A percentile compares a stretch with the other conserved stretches of the same genome.
Evolutionary conservation across 2,113 vertebrate genomes (phyloP).

Genomic region (Mirounga angustirostris): DNA sequence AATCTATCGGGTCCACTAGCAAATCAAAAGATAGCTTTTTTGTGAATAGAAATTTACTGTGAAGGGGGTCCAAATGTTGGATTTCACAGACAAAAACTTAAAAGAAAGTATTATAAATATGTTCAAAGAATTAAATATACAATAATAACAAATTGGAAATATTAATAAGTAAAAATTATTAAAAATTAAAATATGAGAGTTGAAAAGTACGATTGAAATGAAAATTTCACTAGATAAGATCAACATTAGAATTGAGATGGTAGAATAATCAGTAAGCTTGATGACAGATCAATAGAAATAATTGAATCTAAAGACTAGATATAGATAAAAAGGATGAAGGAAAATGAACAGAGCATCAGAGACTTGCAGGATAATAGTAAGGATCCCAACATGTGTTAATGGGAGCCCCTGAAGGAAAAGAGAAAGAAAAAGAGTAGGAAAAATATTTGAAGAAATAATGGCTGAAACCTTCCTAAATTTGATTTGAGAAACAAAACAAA

Average conservation of each 20-base stretch:
- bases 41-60: not conserved
- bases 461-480: not conserved
- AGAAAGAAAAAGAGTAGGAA: not conserved
- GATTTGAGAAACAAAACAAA: not conserved
- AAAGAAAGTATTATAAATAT: constrained; percentile 12
- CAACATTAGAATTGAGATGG: not conserved
- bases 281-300: not conserved
- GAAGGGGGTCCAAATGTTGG: not conserved
- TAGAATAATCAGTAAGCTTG: not conserved
- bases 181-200: not conserved
- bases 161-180: not conserved
- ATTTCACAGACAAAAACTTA: not conserved
- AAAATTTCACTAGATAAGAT: not conserved
- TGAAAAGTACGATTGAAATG: constrained; percentile 4
- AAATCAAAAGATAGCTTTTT: not conserved
- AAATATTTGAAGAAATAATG: not conserved
- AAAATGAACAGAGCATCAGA: not conserved
- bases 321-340: not conserved
- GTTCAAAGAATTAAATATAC: constrained; percentile 13
- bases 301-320: not conserved
- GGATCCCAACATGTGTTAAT: not conserved
- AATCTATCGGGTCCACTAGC: not conserved
- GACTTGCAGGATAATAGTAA: not conserved
- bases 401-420: not conserved
- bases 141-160: not conserved